These are phyloP conservation scores for Didymodactylos carnosus DNA, from an alignment of 2,888 invertebrate species.

Conservation along the genomic window DNA sequence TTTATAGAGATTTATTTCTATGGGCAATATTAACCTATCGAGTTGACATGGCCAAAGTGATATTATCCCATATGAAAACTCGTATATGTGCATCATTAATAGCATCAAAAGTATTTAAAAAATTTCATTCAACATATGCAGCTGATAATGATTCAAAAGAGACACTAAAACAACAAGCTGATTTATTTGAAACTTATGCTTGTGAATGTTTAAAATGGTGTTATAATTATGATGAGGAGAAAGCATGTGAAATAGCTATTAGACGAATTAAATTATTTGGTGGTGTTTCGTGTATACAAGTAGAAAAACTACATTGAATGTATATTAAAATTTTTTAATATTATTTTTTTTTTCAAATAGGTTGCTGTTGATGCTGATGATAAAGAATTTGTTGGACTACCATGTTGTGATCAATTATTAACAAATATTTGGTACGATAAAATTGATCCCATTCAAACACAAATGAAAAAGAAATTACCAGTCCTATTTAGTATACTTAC, in stretches of 20 bases:
- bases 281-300: neutral
- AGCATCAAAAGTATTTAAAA: neutral
- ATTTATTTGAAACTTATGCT: neutral
- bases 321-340: neutral
- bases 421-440: neutral
- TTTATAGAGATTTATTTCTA: constrained; percentile 25
- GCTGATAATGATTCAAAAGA: neutral
- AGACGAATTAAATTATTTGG: neutral
- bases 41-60: constrained; percentile 24
- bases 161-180: neutral
- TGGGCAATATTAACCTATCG: constrained; percentile 32
- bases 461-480: no score
- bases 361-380: neutral
- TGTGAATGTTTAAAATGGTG: neutral
- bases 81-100: constrained; percentile 10
- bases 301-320: neutral
- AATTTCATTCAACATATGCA: neutral
- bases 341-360: neutral
- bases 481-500: neutral
- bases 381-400: neutral
- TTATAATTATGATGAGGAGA: neutral
- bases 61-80: constrained; percentile 18
- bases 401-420: neutral
- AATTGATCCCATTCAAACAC: neutral
- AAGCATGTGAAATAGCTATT: neutral